A percentile compares a stretch with the other conserved stretches of the same genome.
Evolutionary conservation across 2,888 invertebrate genomes (phyloP).

Genomic region (Phorcus lineatus): DNA sequence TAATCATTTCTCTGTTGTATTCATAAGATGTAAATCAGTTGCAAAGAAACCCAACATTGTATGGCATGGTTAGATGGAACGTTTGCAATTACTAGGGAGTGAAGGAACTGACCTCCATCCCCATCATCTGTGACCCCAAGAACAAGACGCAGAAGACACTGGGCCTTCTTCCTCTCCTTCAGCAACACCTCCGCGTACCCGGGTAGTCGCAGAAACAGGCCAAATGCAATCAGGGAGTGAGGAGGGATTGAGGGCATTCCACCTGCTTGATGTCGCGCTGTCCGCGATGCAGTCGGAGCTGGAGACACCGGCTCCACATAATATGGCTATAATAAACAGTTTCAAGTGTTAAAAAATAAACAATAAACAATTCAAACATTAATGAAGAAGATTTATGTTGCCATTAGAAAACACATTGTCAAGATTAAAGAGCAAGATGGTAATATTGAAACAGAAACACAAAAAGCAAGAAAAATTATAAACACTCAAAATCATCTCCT

Average conservation of each 20-base stretch:
- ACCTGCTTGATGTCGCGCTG: slow-evolving; percentile 58
- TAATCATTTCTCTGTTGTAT: too few species aligned
- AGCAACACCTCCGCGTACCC: slow-evolving; percentile 93
- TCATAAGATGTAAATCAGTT: too few species aligned
- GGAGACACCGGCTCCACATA: slow-evolving; percentile 59
- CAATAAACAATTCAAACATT: too few species aligned
- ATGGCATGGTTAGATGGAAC: too few species aligned
- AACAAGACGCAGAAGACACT: slow-evolving; percentile 89
- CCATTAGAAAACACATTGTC: too few species aligned
- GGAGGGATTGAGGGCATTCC: slow-evolving; percentile 80
- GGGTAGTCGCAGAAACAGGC: slow-evolving; percentile 89
- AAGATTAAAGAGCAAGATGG: background rate
- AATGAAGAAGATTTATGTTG: too few species aligned
- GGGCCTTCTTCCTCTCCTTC: slow-evolving; percentile 86
- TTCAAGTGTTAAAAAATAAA: too few species aligned
- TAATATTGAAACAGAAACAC: background rate
- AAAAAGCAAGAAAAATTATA: too few species aligned
- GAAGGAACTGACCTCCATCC: slow-evolving; percentile 83
- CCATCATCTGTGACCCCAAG: slow-evolving; percentile 94
- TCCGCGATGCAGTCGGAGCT: slow-evolving; percentile 51
- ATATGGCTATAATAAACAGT: slow-evolving; percentile 47
- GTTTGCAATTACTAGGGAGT: too few species aligned
- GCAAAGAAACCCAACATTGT: too few species aligned
- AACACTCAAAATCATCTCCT: background rate
- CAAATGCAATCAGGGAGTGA: slow-evolving; percentile 93